phyloP scores from a whole-genome alignment of 92 coral and sea anemone genomes.

The Muricea muricata region DNA sequence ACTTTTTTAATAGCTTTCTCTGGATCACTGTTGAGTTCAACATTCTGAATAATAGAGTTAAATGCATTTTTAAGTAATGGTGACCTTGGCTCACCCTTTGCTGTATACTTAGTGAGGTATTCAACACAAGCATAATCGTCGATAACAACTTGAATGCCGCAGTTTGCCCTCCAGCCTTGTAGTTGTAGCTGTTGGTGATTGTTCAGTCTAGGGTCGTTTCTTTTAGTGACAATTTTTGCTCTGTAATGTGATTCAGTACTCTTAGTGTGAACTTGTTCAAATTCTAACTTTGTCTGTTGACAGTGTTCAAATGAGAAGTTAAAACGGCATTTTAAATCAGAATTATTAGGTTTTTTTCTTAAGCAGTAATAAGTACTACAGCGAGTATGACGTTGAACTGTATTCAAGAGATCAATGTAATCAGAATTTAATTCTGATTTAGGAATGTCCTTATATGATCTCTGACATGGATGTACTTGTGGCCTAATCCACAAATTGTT shows the following conservation, averaged over 20 bases:
- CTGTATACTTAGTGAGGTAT: constrained; percentile 20
- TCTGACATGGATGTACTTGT: constrained; percentile 67
- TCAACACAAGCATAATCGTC: too few species aligned
- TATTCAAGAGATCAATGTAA: constrained; percentile 59
- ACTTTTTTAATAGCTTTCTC: constrained; percentile 44
- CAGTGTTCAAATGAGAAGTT: constrained; percentile 58
- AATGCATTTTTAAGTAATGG: constrained; percentile 36
- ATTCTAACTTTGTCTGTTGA: constrained; percentile 44
- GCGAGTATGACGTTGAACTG: constrained; percentile 65
- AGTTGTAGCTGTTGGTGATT: constrained; percentile 56
- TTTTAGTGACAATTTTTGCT: constrained; percentile 56
- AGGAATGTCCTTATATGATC: constrained; percentile 41
- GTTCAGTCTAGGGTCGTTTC: constrained; percentile 65
- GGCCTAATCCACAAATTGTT: constrained; percentile 61
- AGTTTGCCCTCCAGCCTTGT: constrained; percentile 70
- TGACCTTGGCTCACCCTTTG: constrained; percentile 39
- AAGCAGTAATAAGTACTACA: constrained; percentile 68
- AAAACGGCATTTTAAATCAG: constrained; percentile 65
- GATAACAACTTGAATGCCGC: constrained; percentile 23
- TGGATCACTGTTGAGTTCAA: constrained; percentile 35
- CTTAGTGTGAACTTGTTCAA: constrained; percentile 62
- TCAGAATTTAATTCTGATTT: constrained; percentile 57
- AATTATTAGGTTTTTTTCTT: constrained; percentile 61
- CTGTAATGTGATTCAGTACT: constrained; percentile 53
- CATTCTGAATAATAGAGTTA: constrained; percentile 20